Base-by-base conservation (phyloP, 2,888 invertebrate species). In the Apantesis nais region DNA sequence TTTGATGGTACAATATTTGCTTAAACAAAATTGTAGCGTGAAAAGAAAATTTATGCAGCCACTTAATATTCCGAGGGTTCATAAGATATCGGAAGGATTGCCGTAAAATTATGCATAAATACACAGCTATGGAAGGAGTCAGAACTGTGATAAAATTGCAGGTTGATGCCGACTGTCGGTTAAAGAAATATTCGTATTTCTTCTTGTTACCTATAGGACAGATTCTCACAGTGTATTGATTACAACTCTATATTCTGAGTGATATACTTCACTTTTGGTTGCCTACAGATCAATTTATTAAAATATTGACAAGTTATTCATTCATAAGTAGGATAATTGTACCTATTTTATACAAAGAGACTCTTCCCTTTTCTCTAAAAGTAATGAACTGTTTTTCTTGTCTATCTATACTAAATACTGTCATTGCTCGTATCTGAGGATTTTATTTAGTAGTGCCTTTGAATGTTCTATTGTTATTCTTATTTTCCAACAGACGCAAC, bases 401-500 rank as follows among this genome's bases (percentile, higher is more conserved):
- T 34, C 34, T 34, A 34, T 34, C 34, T 34, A 34, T 34, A 5
- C 34, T 5, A 34, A 4, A 34, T 34, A 34, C 34, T 34, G n/a
- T n/a, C n/a, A 34, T 34, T 34, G 34, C 34, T 34, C 34, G 34
- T 34, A 34, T 4, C 34, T 19, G 5, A 2, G 22, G 8, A 48
- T 48, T 48, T 8, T n/a, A 22, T 22, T 48, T 7, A 9, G 48
- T n/a, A 1, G 8, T 52, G 22, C n/a, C 22, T n/a, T n/a, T 52
- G n/a, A n/a, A 52, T 22, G 22, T 52, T 22, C n/a, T 52, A 7
- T 29, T 41, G 31, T 44, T 44, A 61, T 41, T 16, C 7, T 66
- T 58, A n/a, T 52, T 39, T 55, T 34, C 31, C 67, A 67, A 67
- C 89, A 96, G 96, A 96, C 96, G 7, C 97, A 97, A 89, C 97